These are phyloP conservation scores for Cygnus atratus DNA, from an alignment of 2,113 vertebrate species.

Conservation along the genomic window DNA sequence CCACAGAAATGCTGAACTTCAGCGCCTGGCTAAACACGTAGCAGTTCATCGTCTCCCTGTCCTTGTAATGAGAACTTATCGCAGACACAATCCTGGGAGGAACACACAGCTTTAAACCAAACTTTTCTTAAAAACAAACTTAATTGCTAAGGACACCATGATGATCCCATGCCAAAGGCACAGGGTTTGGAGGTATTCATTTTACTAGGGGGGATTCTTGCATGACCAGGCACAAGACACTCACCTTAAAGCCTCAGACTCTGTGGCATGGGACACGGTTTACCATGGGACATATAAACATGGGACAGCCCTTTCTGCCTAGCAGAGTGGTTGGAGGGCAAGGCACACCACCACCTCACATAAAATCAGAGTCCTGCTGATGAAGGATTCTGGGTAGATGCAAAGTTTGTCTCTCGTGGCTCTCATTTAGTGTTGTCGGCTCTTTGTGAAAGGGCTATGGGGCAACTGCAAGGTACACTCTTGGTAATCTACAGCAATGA, in stretches of 20 bases:
- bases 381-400: background rate
- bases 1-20: background rate
- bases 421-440: background rate
- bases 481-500: background rate
- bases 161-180: background rate
- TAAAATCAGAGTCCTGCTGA: background rate
- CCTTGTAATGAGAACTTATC: background rate
- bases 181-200: background rate
- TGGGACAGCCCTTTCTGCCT: background rate
- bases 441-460: background rate
- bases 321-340: background rate
- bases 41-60: background rate
- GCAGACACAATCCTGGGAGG: background rate
- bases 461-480: background rate
- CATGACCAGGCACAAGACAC: background rate
- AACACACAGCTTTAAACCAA: background rate
- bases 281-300: background rate
- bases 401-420: background rate
- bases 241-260: background rate
- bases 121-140: background rate
- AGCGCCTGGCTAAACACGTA: background rate
- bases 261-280: background rate
- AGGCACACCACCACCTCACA: background rate
- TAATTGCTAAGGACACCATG: background rate
- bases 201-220: background rate